Evolutionary conservation across 2,797 vertebrate genomes (phyloP).

Genomic region (Helarctos malayanus): DNA sequence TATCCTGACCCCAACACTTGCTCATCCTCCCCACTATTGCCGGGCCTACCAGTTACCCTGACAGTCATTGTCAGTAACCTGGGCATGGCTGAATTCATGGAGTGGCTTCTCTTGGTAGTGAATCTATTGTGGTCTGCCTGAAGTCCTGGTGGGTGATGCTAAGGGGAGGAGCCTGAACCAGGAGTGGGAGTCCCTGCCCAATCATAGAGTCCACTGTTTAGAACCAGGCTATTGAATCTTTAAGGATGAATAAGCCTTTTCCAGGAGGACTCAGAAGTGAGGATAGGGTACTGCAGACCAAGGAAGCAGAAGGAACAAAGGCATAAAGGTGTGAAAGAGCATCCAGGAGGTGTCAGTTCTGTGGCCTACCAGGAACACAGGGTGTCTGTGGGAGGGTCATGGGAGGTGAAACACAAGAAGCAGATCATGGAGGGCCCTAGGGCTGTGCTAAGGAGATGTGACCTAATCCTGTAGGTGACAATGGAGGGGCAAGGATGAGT

Average conservation of each 20-base stretch:
- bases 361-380: background rate
- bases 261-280: slow-evolving; percentile 16
- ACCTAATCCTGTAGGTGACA: background rate
- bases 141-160: background rate
- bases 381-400: background rate
- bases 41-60: background rate
- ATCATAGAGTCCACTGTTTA: background rate
- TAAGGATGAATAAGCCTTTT: background rate
- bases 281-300: background rate
- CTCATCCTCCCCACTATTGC: background rate
- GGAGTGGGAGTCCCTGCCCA: background rate
- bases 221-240: background rate
- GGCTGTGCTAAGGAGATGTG: background rate
- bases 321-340: background rate
- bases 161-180: background rate
- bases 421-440: background rate
- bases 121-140: background rate
- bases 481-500: background rate
- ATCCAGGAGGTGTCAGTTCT: background rate
- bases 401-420: background rate
- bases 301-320: background rate
- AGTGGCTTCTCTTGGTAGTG: background rate
- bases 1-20: background rate
- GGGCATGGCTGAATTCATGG: background rate
- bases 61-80: background rate